Conservation (phyloP, 2,113 vertebrate genomes). For the Mirza zaza region DNA sequence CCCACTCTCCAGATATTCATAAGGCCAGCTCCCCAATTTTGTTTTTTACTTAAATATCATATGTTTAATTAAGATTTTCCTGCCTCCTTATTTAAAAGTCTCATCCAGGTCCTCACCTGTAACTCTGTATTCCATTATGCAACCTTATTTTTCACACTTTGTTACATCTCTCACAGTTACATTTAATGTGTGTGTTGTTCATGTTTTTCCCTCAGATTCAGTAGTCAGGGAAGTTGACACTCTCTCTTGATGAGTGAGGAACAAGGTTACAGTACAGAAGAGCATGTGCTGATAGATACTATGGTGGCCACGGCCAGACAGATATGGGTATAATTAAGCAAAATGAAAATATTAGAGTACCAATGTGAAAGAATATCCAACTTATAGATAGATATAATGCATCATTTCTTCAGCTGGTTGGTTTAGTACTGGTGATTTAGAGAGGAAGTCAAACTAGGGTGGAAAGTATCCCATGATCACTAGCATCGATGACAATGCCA, state of each 20-base stretch:
- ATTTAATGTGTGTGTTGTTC: background rate
- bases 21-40: background rate
- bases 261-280: too few species aligned
- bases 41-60: background rate
- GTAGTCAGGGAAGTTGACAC: background rate
- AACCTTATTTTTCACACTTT: background rate
- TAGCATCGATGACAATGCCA: fast-evolving
- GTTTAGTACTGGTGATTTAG: background rate
- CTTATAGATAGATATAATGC: background rate
- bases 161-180: background rate
- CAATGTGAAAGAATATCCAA: background rate
- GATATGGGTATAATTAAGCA: background rate
- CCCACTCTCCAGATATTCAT: background rate
- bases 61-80: background rate
- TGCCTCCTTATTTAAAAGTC: background rate
- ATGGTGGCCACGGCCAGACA: background rate
- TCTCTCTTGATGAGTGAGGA: fast-evolving
- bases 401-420: background rate
- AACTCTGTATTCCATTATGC: background rate
- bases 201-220: background rate
- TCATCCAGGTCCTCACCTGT: background rate
- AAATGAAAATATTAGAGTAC: background rate
- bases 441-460: background rate
- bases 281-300: background rate
- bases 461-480: background rate